Base-by-base conservation (phyloP, 64 coral and sea anemone species). In the Orbicella faveolata region DNA sequence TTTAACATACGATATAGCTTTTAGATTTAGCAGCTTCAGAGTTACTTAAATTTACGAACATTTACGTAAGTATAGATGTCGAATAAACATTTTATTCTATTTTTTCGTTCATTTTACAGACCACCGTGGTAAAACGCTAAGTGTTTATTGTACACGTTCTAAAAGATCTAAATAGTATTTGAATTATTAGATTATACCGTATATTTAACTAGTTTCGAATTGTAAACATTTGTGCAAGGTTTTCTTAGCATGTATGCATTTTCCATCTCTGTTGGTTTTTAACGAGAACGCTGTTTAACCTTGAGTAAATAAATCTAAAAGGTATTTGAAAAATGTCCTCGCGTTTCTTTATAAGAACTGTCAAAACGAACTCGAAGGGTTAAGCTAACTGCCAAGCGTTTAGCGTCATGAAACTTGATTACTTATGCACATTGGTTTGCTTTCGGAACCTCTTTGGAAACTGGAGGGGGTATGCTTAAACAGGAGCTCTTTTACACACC, bases 261-360 rank as follows among this genome's bases (percentile, higher is more conserved):
- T 85, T 23, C 5, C 20, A 85, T 83, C 23, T 72, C 23, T 30
- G 37, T 19, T 85, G 41, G 81, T 33, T 83, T 67, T 83, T 44
- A 16, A 67, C 18, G 36, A 21, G 36, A 17, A 39, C 20, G 16
- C 63, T 65, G 37, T 85, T 39, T 52, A 70, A 20, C 36, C 21
- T 73, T 72, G 23, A 70, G 82, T 73, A 85, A 85, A 85, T 73
- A 85, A 17, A 52, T 69, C 72, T 84, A 39, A 85, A 70, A 85
- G 65, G 37, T 68, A 83, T 85, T 52, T 85, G 36, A 44, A 26
- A 72, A 72, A 73, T 52, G 36, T 48, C 72, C 61, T 72, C 36
- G 41, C 72, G 10, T 85, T 70, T 72, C 37, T 85, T 41, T 73
- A 85, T 51, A 33, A 48, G 18, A 33, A 70, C 67, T 70, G 21